Percentiles rank a stretch among this genome's conserved stretches.
Evolutionary conservation across 2,888 invertebrate species (phyloP).

Genomic region (Drosophila hamatofila): DNA sequence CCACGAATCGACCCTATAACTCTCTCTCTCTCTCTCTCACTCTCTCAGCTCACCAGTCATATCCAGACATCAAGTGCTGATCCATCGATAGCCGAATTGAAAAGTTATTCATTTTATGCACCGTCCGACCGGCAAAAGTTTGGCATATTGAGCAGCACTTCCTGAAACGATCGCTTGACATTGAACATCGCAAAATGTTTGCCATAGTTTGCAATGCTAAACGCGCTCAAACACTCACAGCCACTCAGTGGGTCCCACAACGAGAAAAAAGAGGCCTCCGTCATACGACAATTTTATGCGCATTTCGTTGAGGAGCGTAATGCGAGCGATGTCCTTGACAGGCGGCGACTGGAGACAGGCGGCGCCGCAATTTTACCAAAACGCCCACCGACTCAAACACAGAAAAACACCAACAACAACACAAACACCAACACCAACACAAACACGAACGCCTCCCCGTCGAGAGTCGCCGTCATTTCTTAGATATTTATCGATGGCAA

Average conservation of each 20-base stretch:
- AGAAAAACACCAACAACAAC: not conserved
- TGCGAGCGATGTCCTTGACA: constrained; percentile 63
- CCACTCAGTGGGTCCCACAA: not conserved
- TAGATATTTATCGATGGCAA: constrained; percentile 52
- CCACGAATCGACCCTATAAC: constrained; percentile 8
- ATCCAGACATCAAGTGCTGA: constrained; percentile 44
- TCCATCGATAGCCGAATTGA: constrained; percentile 59
- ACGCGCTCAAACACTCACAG: constrained; percentile 47
- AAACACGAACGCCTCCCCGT: not conserved
- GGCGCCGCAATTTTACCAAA: constrained; percentile 61
- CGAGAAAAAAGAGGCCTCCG: constrained; percentile 36
- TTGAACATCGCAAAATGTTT: constrained; percentile 68
- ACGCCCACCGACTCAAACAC: constrained; percentile 11
- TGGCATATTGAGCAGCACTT: constrained; percentile 54
- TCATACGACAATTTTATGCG: constrained; percentile 60
- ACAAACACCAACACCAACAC: not conserved
- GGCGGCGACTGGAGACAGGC: constrained; percentile 66
- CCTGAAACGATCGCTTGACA: constrained; percentile 64
- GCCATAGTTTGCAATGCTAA: constrained; percentile 72
- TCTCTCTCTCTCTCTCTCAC: not conserved
- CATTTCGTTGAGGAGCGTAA: constrained; percentile 55
- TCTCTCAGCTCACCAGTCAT: not conserved
- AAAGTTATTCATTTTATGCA: constrained; percentile 71
- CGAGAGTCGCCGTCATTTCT: constrained; percentile 27
- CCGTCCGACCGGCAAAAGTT: constrained; percentile 19